Percentiles rank a stretch among this genome's conserved stretches.
These are phyloP conservation scores for Patagioenas fasciata DNA, from an alignment of 2,113 vertebrate genomes.

Conservation along the genomic window DNA sequence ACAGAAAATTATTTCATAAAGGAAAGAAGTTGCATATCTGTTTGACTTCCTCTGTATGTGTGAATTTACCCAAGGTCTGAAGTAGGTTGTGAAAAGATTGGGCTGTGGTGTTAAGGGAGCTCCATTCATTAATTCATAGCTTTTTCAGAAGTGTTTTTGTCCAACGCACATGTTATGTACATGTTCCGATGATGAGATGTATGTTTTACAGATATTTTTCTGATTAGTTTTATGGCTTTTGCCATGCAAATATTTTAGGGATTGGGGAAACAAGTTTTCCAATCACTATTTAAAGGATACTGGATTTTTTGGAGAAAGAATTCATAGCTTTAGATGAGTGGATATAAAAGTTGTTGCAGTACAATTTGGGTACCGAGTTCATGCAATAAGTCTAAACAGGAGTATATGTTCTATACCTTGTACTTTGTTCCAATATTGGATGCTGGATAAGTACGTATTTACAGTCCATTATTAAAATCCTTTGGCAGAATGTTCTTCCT, in stretches of 20 bases:
- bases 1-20: not conserved
- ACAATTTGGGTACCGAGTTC: not conserved
- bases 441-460: not conserved
- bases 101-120: not conserved
- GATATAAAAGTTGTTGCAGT: not conserved
- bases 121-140: not conserved
- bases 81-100: not conserved
- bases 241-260: not conserved
- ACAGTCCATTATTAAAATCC: not conserved
- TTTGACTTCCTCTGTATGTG: not conserved
- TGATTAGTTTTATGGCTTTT: not conserved
- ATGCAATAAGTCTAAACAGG: not conserved
- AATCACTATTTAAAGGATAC: rapidly evolving
- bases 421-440: not conserved
- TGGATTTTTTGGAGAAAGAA: not conserved
- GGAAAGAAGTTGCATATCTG: not conserved
- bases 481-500: not conserved
- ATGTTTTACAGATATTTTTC: not conserved
- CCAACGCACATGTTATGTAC: not conserved
- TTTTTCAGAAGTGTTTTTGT: not conserved
- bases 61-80: not conserved
- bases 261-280: not conserved
- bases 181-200: no score
- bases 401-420: not conserved
- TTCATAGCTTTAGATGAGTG: not conserved